These are phyloP conservation scores for Menura novaehollandiae DNA, from an alignment of 2,113 vertebrate species.

Conservation along the genomic window DNA sequence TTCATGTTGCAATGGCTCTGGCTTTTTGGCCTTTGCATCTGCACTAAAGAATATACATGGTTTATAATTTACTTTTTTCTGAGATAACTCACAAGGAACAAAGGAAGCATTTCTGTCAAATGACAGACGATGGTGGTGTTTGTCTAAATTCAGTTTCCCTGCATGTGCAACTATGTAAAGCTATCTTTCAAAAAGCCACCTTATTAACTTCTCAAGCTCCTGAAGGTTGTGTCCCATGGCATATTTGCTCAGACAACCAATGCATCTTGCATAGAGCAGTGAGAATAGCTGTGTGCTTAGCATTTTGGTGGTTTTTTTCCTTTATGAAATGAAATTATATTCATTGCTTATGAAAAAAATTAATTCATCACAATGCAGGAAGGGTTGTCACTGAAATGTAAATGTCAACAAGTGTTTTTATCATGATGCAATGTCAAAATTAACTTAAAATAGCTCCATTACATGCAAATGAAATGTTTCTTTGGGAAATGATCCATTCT, in stretches of 20 bases:
- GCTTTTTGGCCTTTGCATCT: background rate
- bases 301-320: background rate
- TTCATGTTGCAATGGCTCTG: fast-evolving
- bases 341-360: background rate
- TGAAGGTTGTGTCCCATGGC: background rate
- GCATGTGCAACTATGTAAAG: background rate
- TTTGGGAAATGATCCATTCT: background rate
- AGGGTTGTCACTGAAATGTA: background rate
- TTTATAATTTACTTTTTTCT: background rate
- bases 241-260: background rate
- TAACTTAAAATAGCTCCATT: conserved; percentile 23
- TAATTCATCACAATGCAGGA: background rate
- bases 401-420: conserved; percentile 36
- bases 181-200: background rate
- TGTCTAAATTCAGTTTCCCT: background rate
- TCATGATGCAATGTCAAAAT: conserved; percentile 18
- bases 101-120: background rate
- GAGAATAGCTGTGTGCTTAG: background rate
- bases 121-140: background rate
- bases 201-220: background rate
- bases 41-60: background rate
- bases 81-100: background rate
- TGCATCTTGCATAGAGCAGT: background rate
- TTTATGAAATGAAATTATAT: background rate
- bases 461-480: conserved; percentile 17